Evolutionary conservation across 1,140 invertebrate species (phyloP).

Genomic region (Xylocopa sonorina): DNA sequence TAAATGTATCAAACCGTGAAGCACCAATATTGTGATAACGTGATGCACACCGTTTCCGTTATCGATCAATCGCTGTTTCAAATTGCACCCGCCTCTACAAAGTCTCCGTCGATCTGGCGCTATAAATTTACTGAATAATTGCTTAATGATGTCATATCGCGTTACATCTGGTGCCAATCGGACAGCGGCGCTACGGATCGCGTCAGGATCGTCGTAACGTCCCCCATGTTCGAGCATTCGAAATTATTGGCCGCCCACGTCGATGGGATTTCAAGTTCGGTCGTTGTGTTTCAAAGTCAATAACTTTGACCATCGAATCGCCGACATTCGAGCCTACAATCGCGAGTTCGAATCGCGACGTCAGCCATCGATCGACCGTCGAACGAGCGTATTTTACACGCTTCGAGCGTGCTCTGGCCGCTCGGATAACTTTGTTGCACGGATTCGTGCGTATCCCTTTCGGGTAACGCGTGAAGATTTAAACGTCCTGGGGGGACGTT

Average conservation of each 20-base stretch:
- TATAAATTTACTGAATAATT: constrained; percentile 45
- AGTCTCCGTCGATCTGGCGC: background rate
- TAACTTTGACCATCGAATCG: constrained; percentile 47
- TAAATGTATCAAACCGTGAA: background rate
- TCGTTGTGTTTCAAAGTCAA: constrained; percentile 37
- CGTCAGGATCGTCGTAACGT: constrained; percentile 5
- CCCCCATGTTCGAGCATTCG: constrained; percentile 20
- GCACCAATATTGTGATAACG: background rate
- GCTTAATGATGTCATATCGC: constrained; percentile 41
- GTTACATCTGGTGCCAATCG: constrained; percentile 46
- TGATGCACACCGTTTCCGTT: background rate
- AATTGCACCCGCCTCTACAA: background rate
- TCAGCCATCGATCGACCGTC: background rate
- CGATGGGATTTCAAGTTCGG: constrained; percentile 50
- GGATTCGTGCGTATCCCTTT: constrained; percentile 31
- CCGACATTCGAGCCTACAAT: constrained; percentile 17
- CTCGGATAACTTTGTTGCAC: constrained; percentile 35
- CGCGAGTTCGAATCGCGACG: background rate
- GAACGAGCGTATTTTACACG: too few relatives aligned
- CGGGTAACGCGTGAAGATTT: constrained; percentile 25
- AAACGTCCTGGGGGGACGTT: constrained; percentile 35
- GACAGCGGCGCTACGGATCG: background rate
- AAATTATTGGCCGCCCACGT: constrained; percentile 44
- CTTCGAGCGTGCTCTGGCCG: too few relatives aligned
- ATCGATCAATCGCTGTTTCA: constrained; percentile 9